Evolutionary conservation across 2,113 vertebrate species (phyloP).

Genomic region (Cololabis saira): DNA sequence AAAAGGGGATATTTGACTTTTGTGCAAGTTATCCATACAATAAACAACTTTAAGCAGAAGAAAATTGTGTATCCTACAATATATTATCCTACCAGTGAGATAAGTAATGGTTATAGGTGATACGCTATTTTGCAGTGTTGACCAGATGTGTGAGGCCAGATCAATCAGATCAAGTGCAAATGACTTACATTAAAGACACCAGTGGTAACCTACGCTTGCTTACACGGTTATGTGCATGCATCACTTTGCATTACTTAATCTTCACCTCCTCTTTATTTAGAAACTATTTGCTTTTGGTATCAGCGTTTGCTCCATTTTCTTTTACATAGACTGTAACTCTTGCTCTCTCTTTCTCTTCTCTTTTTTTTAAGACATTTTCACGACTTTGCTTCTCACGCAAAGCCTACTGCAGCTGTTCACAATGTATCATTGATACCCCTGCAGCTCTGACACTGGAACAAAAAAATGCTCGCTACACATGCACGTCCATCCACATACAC

Average conservation of each 20-base stretch:
- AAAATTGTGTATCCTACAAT: too few relatives aligned
- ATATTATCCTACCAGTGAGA: not conserved
- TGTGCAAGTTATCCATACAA: too few relatives aligned
- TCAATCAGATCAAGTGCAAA: slow-evolving; percentile 33
- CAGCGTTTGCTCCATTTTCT: not conserved
- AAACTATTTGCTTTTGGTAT: slow-evolving; percentile 1
- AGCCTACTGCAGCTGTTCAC: slow-evolving; percentile 77
- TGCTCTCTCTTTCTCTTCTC: slow-evolving; percentile 32
- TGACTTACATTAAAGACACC: slow-evolving; percentile 23
- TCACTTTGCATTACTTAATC: slow-evolving; percentile 1
- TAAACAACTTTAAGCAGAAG: too few relatives aligned
- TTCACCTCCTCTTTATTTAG: slow-evolving; percentile 11
- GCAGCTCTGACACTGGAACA: slow-evolving; percentile 68
- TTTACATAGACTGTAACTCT: slow-evolving; percentile 39
- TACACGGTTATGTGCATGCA: not conserved
- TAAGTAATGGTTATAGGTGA: slow-evolving; percentile 2
- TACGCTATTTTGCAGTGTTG: not conserved
- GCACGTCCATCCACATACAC: slow-evolving; percentile 22
- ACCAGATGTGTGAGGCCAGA: slow-evolving; percentile 19
- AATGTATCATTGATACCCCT: slow-evolving; percentile 77
- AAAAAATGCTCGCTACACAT: slow-evolving; percentile 50
- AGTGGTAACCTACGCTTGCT: not conserved
- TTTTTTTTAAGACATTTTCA: slow-evolving; percentile 58
- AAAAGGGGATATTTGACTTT: too few relatives aligned
- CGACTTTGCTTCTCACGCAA: slow-evolving; percentile 73